Evolutionary conservation across 64 coral and sea anemone species (phyloP).

Genomic region (Montipora sp.): DNA sequence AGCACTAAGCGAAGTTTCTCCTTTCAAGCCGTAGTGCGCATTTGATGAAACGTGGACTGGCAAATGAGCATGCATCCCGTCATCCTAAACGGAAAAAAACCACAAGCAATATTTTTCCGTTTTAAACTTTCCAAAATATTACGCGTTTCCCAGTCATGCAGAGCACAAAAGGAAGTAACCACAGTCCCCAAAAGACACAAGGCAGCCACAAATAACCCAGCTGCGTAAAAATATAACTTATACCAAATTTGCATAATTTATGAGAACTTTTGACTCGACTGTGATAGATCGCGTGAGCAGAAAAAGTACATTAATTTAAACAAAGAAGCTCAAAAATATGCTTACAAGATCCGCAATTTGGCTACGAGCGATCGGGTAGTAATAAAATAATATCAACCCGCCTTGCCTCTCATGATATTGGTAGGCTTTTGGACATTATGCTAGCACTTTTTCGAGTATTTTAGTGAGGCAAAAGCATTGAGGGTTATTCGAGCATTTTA

Average conservation of each 20-base stretch:
- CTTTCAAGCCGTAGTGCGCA: background rate
- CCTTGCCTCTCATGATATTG: too few relatives aligned
- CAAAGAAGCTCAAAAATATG: background rate
- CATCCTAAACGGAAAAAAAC: background rate
- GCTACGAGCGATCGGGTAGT: too few relatives aligned
- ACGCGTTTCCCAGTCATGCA: background rate
- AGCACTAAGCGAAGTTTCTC: background rate
- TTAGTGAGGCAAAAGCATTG: background rate
- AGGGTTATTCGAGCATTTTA: slow-evolving; percentile 29
- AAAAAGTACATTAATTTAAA: background rate
- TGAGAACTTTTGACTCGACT: background rate
- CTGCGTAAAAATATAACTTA: background rate
- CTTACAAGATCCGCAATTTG: too few relatives aligned
- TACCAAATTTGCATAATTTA: slow-evolving; percentile 19
- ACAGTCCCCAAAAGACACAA: background rate
- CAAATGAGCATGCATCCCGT: background rate
- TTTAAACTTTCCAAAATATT: background rate
- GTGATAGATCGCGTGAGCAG: background rate
- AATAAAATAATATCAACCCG: too few relatives aligned
- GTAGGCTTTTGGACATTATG: too few relatives aligned
- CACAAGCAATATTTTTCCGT: background rate
- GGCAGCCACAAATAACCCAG: background rate
- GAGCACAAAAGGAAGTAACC: background rate
- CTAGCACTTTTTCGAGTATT: too few relatives aligned
- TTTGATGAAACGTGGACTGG: slow-evolving; percentile 3